phyloP scores from a whole-genome alignment of 2,888 invertebrate genomes.

The Tipula confusa region DNA sequence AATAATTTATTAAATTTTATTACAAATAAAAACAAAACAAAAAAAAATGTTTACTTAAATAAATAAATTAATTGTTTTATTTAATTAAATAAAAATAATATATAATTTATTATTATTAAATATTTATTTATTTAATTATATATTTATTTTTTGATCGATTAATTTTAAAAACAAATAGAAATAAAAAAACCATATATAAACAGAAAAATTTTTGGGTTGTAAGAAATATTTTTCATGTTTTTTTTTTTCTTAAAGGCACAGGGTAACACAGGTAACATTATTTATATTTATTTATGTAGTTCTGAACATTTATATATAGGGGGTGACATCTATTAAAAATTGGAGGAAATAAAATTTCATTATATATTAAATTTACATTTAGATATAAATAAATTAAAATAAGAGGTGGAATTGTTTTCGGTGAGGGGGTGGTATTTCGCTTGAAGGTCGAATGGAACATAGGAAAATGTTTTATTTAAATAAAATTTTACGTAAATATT shows the following conservation, averaged over 20 bases:
- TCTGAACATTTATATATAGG: conserved; percentile 5
- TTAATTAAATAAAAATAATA: neutral
- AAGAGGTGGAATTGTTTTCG: neutral
- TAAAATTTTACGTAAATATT: neutral
- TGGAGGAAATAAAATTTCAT: neutral
- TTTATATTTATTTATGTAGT: neutral
- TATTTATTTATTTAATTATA: neutral
- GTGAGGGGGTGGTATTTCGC: neutral
- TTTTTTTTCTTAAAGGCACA: neutral
- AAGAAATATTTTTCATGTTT: neutral
- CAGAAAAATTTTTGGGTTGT: neutral
- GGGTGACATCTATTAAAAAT: neutral
- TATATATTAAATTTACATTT: neutral
- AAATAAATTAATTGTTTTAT: neutral
- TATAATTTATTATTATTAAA: neutral
- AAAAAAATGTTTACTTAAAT: neutral
- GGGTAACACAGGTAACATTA: neutral
- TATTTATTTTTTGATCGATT: neutral
- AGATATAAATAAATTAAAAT: neutral
- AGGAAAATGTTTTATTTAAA: neutral
- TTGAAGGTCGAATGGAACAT: neutral
- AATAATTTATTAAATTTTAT: neutral
- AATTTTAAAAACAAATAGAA: neutral
- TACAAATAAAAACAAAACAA: too few relatives aligned
- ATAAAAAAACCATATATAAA: neutral